Evolutionary conservation across 2,888 invertebrate genomes (phyloP), one percentile per base, ranked within the genome.

Genomic region (Clepsis dumicolana): DNA sequence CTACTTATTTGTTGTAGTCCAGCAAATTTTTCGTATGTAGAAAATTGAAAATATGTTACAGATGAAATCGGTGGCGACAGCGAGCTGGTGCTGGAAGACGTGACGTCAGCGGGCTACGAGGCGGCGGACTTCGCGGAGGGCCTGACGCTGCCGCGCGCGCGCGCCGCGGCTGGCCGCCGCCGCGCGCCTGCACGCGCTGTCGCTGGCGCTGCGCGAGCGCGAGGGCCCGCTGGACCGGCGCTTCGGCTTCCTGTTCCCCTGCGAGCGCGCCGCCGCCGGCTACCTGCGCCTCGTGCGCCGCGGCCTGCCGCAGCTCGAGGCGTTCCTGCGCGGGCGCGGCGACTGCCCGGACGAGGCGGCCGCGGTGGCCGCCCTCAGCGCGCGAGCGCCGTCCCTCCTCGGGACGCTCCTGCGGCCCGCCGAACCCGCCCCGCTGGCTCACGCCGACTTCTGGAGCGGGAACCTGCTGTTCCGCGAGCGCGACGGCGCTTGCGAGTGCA

Each of bases 361-460:
- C 27, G 95, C 96, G 0, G 93, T 97, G 7, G 94, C 95, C 69
- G 94, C 96, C 2, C 87, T 97, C 5, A 93, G 96, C 72, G 95
- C 96, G 0, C 94, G 95, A 70, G 97, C 96, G 12, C 96, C 96
- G 77, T 95, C 96, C 18, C 94, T 97, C 54, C 96, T 97, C 25
- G 96, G 96, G 21, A 95, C 95, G 2, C 88, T 97, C 7, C 87
- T 97, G 32, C 94, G 95, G 54, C 96, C 97, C 0, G 94, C 95
- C 59, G 96, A 96, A 78, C 97, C 97, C 0, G 96, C 97, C 0
- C 93, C 97, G 5, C 95, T 97, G 70, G 97, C 96, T 0, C 97
- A 97, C 84, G 97, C 97, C 0, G 97, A 97, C 82, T 97, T 97
- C 85, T 97, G 97, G 97, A 96, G 96, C 82, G 97, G 97, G 76